phyloP scores from a whole-genome alignment of 2,888 invertebrate species.

The Pseudococcus jackbeardsleyi region DNA sequence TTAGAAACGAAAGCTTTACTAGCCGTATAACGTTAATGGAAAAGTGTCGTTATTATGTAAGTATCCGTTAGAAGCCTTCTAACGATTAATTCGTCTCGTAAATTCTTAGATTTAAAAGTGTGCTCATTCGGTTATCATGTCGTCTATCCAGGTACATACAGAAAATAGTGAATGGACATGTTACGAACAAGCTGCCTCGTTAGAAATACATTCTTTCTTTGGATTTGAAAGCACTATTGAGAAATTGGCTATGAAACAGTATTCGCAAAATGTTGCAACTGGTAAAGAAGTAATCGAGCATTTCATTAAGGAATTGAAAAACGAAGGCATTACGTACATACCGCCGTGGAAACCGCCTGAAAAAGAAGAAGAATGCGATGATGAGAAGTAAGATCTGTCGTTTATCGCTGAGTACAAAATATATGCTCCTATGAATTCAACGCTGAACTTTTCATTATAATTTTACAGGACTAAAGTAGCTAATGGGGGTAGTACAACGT shows the following conservation, averaged over 20 bases:
- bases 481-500: conserved; percentile 50
- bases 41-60: conserved; percentile 88
- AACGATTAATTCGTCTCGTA: not conserved
- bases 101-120: not conserved
- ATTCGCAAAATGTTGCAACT: conserved; percentile 86
- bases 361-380: conserved; percentile 2
- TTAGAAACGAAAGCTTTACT: conserved; percentile 92
- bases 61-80: conserved; percentile 69
- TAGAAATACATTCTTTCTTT: conserved; percentile 95
- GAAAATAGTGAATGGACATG: conserved; percentile 96
- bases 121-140: not conserved
- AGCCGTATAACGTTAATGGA: conserved; percentile 87
- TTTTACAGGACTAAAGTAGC: conserved; percentile 30
- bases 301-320: conserved; percentile 83
- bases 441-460: not conserved
- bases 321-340: conserved; percentile 80
- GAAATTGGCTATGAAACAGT: conserved; percentile 96
- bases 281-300: conserved; percentile 94
- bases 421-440: not conserved
- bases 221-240: conserved; percentile 95
- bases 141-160: conserved; percentile 82
- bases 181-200: conserved; percentile 91
- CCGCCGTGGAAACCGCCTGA: conserved; percentile 74
- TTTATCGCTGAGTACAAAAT: not conserved
- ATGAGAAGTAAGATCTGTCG: conserved; percentile 47